Percentiles rank a stretch among this genome's conserved stretches.
Conservation (phyloP, 1,140 invertebrate species). For the Pygmarrhopalites habei region DNA sequence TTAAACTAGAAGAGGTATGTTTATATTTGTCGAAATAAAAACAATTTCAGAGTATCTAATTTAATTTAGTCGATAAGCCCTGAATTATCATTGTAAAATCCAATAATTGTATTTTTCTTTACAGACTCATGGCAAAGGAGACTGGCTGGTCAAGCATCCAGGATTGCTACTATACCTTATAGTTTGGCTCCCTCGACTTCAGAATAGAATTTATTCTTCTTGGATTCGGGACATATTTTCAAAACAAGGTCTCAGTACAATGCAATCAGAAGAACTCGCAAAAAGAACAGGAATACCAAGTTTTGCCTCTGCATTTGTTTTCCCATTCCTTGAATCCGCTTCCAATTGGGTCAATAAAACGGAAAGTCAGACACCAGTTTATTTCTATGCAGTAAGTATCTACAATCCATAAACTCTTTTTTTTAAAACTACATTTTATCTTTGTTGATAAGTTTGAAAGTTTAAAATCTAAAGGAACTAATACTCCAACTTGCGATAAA, state of each 20-base stretch:
- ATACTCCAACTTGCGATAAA: no score
- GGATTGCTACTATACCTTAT: constrained; percentile 58
- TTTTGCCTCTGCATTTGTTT: constrained; percentile 17
- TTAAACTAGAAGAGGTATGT: constrained; percentile 13
- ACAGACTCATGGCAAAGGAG: neutral
- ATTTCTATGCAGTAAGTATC: constrained; percentile 26
- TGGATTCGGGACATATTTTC: constrained; percentile 56
- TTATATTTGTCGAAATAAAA: no score
- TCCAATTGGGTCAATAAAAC: constrained; percentile 21
- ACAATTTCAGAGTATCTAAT: no score
- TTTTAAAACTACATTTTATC: no score
- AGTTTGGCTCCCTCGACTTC: constrained; percentile 65
- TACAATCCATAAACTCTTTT: no score
- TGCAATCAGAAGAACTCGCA: constrained; percentile 58
- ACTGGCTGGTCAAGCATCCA: neutral
- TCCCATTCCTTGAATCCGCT: constrained; percentile 17
- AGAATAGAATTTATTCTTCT: constrained; percentile 62
- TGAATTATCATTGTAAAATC: neutral
- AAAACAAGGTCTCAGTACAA: constrained; percentile 79
- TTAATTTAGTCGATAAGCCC: neutral
- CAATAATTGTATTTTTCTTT: neutral
- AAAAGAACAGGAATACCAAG: constrained; percentile 8
- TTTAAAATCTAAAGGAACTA: no score
- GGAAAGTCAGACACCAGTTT: constrained; percentile 6
- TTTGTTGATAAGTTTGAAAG: no score